Evolutionary conservation across 2,888 invertebrate genomes (phyloP).

Genomic region (Microplitis deprimator): DNA sequence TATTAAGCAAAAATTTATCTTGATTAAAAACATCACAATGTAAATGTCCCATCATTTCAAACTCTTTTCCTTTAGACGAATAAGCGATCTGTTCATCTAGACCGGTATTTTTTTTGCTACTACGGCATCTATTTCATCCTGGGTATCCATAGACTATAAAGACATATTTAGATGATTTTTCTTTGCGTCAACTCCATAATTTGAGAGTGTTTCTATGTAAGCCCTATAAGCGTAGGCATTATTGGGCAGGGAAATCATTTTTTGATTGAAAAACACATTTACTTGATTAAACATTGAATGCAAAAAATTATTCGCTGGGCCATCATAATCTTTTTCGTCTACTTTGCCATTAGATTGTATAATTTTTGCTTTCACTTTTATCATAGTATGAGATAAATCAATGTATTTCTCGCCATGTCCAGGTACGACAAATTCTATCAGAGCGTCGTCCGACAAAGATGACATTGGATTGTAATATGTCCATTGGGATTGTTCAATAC

Average conservation of each 20-base stretch:
- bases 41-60: too few relatives aligned
- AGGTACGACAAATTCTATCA: conserved; percentile 53
- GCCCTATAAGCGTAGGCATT: not conserved
- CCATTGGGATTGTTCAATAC: conserved; percentile 45
- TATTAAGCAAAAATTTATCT: conserved; percentile 51
- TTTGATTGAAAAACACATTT: too few relatives aligned
- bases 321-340: conserved; percentile 19
- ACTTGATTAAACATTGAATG: conserved; percentile 54
- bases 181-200: not conserved
- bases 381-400: conserved; percentile 50
- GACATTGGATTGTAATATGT: conserved; percentile 51
- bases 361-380: conserved; percentile 21
- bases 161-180: not conserved
- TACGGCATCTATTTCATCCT: not conserved
- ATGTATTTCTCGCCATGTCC: conserved; percentile 52
- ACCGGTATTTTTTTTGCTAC: not conserved
- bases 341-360: not conserved
- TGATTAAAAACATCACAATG: conserved; percentile 44
- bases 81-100: not conserved
- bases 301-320: conserved; percentile 51
- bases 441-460: conserved; percentile 13
- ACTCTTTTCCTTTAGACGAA: too few relatives aligned
- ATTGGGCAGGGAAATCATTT: too few relatives aligned
- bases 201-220: not conserved
- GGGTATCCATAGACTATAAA: not conserved